These are phyloP conservation scores for Brachionus sp. DNA, from an alignment of 1,140 invertebrate genomes.

Conservation along the genomic window DNA sequence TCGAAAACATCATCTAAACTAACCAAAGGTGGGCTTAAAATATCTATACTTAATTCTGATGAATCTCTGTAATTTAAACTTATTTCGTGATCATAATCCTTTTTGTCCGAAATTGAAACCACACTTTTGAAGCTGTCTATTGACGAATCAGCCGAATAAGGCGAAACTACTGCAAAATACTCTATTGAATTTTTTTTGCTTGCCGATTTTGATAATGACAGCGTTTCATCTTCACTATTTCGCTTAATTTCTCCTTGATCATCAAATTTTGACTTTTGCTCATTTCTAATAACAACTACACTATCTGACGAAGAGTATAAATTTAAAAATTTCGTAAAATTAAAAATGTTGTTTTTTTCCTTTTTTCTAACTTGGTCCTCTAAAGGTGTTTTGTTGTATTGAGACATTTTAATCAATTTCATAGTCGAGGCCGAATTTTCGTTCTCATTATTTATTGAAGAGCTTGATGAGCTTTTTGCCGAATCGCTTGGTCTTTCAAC, in stretches of 20 bases:
- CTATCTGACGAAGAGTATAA: not conserved
- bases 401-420: not conserved
- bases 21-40: not conserved
- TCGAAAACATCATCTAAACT: not conserved
- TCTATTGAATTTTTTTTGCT: not conserved
- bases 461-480: conserved; percentile 16
- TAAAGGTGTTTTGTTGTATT: not conserved
- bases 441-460: conserved; percentile 20
- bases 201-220: not conserved
- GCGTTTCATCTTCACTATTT: not conserved
- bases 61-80: not conserved
- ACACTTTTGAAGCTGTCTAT: not conserved
- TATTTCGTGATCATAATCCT: not conserved
- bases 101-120: not conserved
- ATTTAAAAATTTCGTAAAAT: conserved; percentile 22
- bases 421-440: conserved; percentile 26
- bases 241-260: not conserved
- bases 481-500: not conserved
- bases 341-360: not conserved
- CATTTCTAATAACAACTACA: not conserved
- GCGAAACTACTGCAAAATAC: not conserved
- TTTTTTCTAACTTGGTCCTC: not conserved
- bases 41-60: not conserved
- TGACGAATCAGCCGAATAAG: not conserved
- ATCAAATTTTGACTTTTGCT: not conserved